Percentiles rank a stretch among this genome's conserved stretches.
These are phyloP conservation scores for Coilia nasus DNA, from an alignment of 2,797 vertebrate genomes.

Conservation along the genomic window DNA sequence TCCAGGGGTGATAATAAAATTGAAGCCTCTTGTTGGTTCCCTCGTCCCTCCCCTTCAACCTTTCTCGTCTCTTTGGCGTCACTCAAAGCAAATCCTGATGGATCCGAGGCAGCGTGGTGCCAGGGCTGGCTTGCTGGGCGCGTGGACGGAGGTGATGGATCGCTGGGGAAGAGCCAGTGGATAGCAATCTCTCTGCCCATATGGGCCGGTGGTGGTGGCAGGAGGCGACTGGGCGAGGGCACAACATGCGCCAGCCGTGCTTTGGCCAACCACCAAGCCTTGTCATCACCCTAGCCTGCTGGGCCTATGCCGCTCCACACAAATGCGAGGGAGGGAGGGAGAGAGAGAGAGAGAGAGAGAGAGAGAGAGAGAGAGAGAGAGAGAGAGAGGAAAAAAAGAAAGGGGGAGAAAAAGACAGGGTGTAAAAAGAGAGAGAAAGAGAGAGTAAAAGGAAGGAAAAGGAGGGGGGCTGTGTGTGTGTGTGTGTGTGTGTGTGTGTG, in stretches of 20 bases:
- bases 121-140: slow-evolving; percentile 59
- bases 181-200: slow-evolving; percentile 72
- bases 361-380: slow-evolving; percentile 11
- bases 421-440: background rate
- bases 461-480: background rate
- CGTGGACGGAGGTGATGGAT: slow-evolving; percentile 70
- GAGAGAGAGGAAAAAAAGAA: background rate
- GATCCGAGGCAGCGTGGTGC: slow-evolving; percentile 57
- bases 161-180: slow-evolving; percentile 69
- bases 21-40: slow-evolving; percentile 1
- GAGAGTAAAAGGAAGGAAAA: slow-evolving; percentile 4
- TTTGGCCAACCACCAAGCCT: slow-evolving; percentile 76
- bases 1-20: slow-evolving; percentile 21
- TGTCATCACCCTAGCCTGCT: slow-evolving; percentile 75
- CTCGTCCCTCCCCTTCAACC: background rate
- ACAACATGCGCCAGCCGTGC: slow-evolving; percentile 67
- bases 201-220: slow-evolving; percentile 70
- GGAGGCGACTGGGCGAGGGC: slow-evolving; percentile 70
- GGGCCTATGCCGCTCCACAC: slow-evolving; percentile 63
- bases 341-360: background rate
- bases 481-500: no score
- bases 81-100: slow-evolving; percentile 59
- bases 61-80: slow-evolving; percentile 44
- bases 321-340: slow-evolving; percentile 27
- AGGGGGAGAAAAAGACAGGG: slow-evolving; percentile 7